A percentile compares a stretch with the other conserved stretches of the same genome.
Conservation (phyloP, 2,888 invertebrate genomes). For the Molorchus minor region DNA sequence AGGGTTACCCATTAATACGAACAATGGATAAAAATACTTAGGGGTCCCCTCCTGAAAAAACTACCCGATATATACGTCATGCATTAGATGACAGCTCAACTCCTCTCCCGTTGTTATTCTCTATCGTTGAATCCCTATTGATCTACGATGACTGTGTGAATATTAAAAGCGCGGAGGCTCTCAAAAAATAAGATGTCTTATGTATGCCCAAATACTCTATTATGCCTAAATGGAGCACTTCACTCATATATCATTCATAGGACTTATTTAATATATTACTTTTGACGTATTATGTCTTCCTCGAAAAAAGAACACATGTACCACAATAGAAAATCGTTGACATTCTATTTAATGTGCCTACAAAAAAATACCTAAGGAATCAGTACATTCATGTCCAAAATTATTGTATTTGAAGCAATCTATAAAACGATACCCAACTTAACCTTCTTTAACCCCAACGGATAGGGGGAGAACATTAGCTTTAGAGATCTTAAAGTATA, state of each 20-base stretch:
- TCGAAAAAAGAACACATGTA: too few relatives aligned
- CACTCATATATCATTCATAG: conserved; percentile 36
- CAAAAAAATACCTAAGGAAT: too few relatives aligned
- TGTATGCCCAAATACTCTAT: conserved; percentile 27
- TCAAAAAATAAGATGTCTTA: conserved; percentile 43
- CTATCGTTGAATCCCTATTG: conserved; percentile 50
- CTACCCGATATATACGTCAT: conserved; percentile 57
- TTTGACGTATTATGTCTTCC: too few relatives aligned
- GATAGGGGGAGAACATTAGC: too few relatives aligned
- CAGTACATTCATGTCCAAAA: too few relatives aligned
- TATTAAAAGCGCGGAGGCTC: conserved; percentile 44
- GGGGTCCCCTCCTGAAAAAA: too few relatives aligned
- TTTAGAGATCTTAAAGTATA: too few relatives aligned
- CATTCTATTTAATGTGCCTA: too few relatives aligned
- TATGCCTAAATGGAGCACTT: conserved; percentile 35
- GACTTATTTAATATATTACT: conserved; percentile 23
- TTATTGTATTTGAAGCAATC: too few relatives aligned
- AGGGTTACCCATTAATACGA: conserved; percentile 59
- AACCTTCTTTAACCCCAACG: too few relatives aligned
- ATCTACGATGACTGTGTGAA: conserved; percentile 53
- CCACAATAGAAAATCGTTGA: too few relatives aligned
- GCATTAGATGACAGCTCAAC: conserved; percentile 54
- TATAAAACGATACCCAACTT: too few relatives aligned
- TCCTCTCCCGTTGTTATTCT: conserved; percentile 55
- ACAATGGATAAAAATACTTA: conserved; percentile 55